Percentiles rank a stretch among this genome's conserved stretches.
Conservation (phyloP, 1,140 invertebrate species). For the Euwallacea fornicatus region DNA sequence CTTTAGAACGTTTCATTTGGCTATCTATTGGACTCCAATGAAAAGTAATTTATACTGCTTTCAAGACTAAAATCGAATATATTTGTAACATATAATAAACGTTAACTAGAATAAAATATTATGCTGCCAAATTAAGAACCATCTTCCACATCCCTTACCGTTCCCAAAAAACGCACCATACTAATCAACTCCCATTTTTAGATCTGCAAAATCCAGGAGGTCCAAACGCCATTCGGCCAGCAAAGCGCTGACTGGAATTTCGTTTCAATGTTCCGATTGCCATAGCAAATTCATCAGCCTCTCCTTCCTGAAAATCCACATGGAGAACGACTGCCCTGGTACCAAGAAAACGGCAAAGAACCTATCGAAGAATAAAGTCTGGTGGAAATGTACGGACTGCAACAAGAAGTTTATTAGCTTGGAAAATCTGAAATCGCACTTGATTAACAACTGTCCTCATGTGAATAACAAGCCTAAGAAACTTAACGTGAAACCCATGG, state of each 20-base stretch:
- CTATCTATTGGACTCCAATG: too few species aligned
- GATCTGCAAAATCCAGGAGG: conserved; percentile 9
- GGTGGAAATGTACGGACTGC: conserved; percentile 29
- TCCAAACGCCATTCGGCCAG: background rate
- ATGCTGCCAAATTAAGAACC: too few species aligned
- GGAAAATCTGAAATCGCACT: conserved; percentile 8
- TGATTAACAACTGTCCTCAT: conserved; percentile 11
- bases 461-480: background rate
- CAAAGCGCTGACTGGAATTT: conserved; percentile 19
- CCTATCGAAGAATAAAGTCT: background rate
- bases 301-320: conserved; percentile 10
- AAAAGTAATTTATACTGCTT: too few species aligned
- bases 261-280: conserved; percentile 30
- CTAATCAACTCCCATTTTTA: too few species aligned
- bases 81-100: too few species aligned
- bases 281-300: conserved; percentile 15
- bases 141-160: too few species aligned
- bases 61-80: too few species aligned
- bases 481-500: background rate
- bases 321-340: conserved; percentile 11
- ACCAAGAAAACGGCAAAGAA: background rate
- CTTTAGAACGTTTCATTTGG: too few species aligned
- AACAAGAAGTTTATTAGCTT: conserved; percentile 16
- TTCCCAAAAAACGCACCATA: too few species aligned
- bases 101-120: too few species aligned